phyloP scores from a whole-genome alignment of 2,888 invertebrate species.

The Athetis lepigone region DNA sequence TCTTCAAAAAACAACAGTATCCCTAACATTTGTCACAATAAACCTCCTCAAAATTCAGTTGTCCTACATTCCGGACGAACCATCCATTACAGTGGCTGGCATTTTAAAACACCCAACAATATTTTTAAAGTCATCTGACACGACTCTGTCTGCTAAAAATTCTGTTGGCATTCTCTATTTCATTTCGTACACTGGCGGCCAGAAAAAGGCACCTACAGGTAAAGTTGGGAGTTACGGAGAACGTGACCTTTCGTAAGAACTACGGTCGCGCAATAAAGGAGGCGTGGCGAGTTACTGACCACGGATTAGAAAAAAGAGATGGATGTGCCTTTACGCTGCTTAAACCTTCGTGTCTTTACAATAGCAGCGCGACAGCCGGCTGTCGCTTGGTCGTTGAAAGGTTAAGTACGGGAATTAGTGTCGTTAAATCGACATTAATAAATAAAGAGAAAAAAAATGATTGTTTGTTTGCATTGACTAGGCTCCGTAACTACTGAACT shows the following conservation, averaged over 20 bases:
- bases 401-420: no score
- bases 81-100: constrained; percentile 25
- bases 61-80: constrained; percentile 13
- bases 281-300: no score
- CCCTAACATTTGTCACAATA: constrained; percentile 3
- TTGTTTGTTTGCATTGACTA: no score
- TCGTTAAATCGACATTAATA: no score
- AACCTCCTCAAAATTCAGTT: constrained; percentile 16
- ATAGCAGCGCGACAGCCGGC: no score
- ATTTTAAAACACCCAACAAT: constrained; percentile 36
- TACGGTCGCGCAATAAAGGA: background rate
- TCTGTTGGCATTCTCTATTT: constrained; percentile 49
- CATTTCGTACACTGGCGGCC: constrained; percentile 44
- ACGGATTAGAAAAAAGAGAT: no score
- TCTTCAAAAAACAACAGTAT: constrained; percentile 8
- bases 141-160: constrained; percentile 46
- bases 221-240: constrained; percentile 27
- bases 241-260: constrained; percentile 28
- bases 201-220: constrained; percentile 33
- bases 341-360: no score
- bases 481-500: no score
- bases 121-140: constrained; percentile 33
- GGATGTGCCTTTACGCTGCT: no score
- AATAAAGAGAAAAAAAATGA: no score
- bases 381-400: no score